Conservation (phyloP, 2,888 invertebrate species). For the Rhingia rostrata region DNA sequence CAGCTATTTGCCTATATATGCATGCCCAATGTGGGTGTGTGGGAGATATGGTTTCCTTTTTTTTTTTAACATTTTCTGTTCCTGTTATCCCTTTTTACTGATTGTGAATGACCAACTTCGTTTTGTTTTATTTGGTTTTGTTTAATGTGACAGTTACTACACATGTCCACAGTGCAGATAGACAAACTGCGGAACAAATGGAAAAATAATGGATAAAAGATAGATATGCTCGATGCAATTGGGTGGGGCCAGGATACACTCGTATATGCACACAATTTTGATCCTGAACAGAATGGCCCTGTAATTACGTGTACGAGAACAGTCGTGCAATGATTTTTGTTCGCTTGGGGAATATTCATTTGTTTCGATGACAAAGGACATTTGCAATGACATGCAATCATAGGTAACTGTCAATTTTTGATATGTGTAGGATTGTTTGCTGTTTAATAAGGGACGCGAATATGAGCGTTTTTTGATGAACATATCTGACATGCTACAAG, state of each 20-base stretch:
- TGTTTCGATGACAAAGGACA: no score
- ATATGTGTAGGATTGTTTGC: no score
- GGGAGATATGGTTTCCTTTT: background rate
- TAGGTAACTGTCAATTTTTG: no score
- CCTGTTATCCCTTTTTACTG: constrained; percentile 11
- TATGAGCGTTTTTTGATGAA: no score
- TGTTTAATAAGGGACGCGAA: no score
- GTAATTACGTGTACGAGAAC: no score
- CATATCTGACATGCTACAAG: no score
- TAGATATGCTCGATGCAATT: constrained; percentile 5
- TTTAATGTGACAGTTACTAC: constrained; percentile 61
- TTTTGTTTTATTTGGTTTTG: constrained; percentile 18
- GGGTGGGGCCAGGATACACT: background rate
- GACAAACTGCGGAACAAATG: constrained; percentile 45
- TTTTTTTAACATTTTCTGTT: constrained; percentile 18
- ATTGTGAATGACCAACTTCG: constrained; percentile 43
- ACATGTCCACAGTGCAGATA: constrained; percentile 21
- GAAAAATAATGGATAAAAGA: constrained; percentile 48
- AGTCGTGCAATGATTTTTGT: no score
- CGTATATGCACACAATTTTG: no score
- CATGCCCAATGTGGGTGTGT: constrained; percentile 27
- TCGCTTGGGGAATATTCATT: no score
- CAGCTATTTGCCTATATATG: constrained; percentile 57
- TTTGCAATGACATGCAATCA: no score
- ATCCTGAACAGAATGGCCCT: no score